Base-by-base conservation (phyloP, 2,888 invertebrate genomes). In the Campoplex capitator region DNA sequence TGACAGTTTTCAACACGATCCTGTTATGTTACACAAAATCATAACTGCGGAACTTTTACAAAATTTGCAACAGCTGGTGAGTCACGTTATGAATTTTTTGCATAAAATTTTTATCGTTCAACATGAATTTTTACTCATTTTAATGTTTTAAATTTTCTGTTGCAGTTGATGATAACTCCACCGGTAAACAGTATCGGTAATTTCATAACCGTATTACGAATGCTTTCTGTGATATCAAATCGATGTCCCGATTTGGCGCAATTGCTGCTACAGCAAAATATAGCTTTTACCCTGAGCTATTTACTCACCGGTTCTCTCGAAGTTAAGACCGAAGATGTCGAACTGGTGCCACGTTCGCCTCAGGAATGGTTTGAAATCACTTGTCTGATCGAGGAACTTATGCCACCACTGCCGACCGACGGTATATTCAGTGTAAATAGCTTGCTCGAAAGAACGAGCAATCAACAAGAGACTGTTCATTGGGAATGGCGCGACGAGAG, bases 401-500 rank as follows among this genome's bases (percentile, higher is more conserved):
- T 99, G 98, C 99, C 99, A 62, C 97, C 98, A 67, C 95, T 99
- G 91, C 99, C 99, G 1, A 97, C 97, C 0, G 99, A 99, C 94
- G 99, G 99, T 13, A 97, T 99, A 91, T 99, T 99, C 95, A 96
- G 97, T 74, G 98, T 99, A 84, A 99, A 99, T 95, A 96, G 97
- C 71, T 96, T 98, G 91, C 96, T 99, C 86, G 97, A 98, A 94
- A 95, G 97, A 58, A 97, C 97, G 62, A 96, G 96, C 93, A 95
- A 95, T 92, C 94, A 94, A 88, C 96, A 96, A 92, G 97, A 98
- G 93, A 96, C 97, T 84, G 97, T 98, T 3, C 97, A 97, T 89
- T 99, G 99, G 99, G 99, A 99, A 94, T 99, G 99, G 99, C 96
- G 98, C 79, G 99, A 99, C 94, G 99, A 99, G 94, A 96, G 98